phyloP scores from a whole-genome alignment of 2,888 invertebrate species.

The Dusona sp. region DNA sequence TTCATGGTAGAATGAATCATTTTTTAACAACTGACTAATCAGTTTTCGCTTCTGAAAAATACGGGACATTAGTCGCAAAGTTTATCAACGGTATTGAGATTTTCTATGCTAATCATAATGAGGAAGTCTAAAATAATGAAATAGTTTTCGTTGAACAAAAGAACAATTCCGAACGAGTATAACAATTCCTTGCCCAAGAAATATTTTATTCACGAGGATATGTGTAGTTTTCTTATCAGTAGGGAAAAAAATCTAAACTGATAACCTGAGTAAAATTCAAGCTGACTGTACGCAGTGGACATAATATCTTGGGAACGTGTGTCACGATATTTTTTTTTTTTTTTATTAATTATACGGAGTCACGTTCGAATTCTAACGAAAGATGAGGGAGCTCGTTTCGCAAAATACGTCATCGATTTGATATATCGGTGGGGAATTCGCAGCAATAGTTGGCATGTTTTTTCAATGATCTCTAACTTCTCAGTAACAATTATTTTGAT shows the following conservation, averaged over 20 bases:
- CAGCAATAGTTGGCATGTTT: neutral
- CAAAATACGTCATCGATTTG: slow-evolving; percentile 30
- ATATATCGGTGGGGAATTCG: neutral
- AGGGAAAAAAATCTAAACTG: slow-evolving; percentile 35
- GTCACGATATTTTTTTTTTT: slow-evolving; percentile 33
- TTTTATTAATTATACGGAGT: slow-evolving; percentile 11
- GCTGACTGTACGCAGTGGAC: neutral
- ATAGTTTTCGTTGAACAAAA: neutral
- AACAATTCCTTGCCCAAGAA: neutral
- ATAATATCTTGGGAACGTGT: slow-evolving; percentile 36
- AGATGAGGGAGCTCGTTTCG: slow-evolving; percentile 4
- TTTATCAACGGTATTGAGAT: no score
- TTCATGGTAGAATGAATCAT: neutral
- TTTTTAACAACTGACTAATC: no score
- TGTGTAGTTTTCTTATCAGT: slow-evolving; percentile 8
- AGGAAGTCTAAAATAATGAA: neutral
- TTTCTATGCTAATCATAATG: no score
- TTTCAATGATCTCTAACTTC: neutral
- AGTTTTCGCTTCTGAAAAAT: no score
- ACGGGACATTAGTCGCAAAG: no score
- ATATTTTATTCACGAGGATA: neutral
- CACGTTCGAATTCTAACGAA: slow-evolving; percentile 14
- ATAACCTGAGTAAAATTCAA: slow-evolving; percentile 10
- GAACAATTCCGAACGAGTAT: neutral
- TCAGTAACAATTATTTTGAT: neutral